phyloP scores from a whole-genome alignment of 2,797 vertebrate species.

The Heliangelus exortis region DNA sequence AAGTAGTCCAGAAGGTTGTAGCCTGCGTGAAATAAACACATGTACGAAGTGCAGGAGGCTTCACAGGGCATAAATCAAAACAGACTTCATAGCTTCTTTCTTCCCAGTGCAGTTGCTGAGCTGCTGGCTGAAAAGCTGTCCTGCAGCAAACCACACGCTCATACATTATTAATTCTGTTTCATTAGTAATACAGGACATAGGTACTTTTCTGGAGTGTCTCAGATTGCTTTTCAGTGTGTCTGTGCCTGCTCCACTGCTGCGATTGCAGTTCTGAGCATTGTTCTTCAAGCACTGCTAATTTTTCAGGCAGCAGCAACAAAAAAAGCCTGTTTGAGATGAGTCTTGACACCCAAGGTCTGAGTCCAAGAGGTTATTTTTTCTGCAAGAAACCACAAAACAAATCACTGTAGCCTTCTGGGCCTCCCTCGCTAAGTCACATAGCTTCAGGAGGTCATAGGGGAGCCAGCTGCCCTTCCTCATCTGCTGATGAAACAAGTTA shows the following conservation, averaged over 20 bases:
- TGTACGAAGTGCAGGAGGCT: neutral
- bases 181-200: neutral
- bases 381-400: constrained; percentile 2
- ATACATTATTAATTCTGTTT: constrained; percentile 41
- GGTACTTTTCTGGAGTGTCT: neutral
- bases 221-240: neutral
- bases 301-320: neutral
- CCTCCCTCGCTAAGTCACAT: neutral
- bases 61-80: constrained; percentile 19
- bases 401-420: neutral
- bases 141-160: neutral
- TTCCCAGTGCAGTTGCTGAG: neutral
- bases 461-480: neutral
- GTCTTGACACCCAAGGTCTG: constrained; percentile 1
- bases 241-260: neutral
- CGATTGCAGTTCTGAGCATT: neutral
- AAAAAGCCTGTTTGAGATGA: neutral
- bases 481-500: neutral
- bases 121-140: constrained; percentile 28
- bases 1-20: constrained; percentile 37
- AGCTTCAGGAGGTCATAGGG: neutral
- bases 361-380: neutral
- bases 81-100: neutral
- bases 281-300: neutral
- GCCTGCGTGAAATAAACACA: constrained; percentile 11